A percentile compares a stretch with the other conserved stretches of the same genome.
These are phyloP conservation scores for Zygothrica quintamaculata DNA, from an alignment of 2,888 invertebrate genomes.

Conservation along the genomic window DNA sequence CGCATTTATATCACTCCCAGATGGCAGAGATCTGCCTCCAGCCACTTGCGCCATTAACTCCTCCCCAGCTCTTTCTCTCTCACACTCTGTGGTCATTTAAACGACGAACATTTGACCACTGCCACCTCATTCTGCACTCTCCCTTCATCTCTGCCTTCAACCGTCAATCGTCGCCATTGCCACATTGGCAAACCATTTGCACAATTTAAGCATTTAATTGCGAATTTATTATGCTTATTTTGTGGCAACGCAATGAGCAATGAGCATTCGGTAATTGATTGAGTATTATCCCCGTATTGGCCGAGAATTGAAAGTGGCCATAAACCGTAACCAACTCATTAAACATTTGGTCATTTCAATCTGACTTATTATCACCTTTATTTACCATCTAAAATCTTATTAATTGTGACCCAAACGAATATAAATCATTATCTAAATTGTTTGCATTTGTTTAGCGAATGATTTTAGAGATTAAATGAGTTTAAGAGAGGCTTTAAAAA, in stretches of 20 bases:
- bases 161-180: conserved; percentile 3
- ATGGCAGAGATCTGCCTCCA: conserved; percentile 38
- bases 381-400: background rate
- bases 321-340: background rate
- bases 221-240: conserved; percentile 76
- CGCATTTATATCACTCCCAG: conserved; percentile 58
- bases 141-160: too few species aligned
- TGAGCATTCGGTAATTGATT: conserved; percentile 69
- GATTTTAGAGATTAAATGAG: too few species aligned
- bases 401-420: too few species aligned
- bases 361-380: conserved; percentile 41
- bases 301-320: conserved; percentile 44
- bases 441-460: too few species aligned
- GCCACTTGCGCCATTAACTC: conserved; percentile 5
- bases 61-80: too few species aligned
- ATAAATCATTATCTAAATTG: too few species aligned
- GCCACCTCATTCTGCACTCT: background rate
- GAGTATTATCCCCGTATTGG: conserved; percentile 50
- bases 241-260: conserved; percentile 53
- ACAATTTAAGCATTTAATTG: conserved; percentile 77
- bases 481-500: too few species aligned
- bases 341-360: conserved; percentile 31
- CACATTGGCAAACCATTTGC: conserved; percentile 67
- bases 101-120: conserved; percentile 49
- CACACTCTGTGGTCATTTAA: conserved; percentile 61